A percentile compares a stretch with the other conserved stretches of the same genome.
phyloP scores from a whole-genome alignment of 2,888 invertebrate genomes.

The Horisme vitalbata region DNA sequence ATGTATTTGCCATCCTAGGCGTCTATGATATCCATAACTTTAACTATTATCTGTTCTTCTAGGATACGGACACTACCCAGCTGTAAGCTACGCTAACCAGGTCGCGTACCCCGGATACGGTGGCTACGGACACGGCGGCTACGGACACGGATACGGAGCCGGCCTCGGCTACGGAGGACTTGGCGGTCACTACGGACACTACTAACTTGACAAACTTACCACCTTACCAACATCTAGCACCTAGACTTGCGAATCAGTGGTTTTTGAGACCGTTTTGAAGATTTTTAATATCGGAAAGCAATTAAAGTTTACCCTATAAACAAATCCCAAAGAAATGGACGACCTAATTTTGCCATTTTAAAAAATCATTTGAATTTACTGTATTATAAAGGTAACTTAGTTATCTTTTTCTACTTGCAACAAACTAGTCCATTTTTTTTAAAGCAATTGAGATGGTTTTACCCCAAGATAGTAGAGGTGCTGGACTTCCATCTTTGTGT shows the following conservation, averaged over 20 bases:
- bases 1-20: too few species aligned
- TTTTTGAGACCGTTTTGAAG: too few species aligned
- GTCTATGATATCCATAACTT: too few species aligned
- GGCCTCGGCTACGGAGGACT: conserved; percentile 22
- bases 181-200: conserved; percentile 46
- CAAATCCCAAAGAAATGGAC: too few species aligned
- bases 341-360: too few species aligned
- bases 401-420: not conserved
- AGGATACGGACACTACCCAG: conserved; percentile 50
- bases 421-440: not conserved
- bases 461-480: not conserved
- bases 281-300: too few species aligned
- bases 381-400: not conserved
- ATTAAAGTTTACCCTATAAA: too few species aligned
- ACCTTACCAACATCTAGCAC: not conserved
- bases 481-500: conserved; percentile 6
- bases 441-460: not conserved
- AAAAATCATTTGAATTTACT: too few species aligned
- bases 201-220: conserved; percentile 40
- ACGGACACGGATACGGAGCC: conserved; percentile 42
- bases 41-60: conserved; percentile 24
- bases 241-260: too few species aligned
- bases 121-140: conserved; percentile 39
- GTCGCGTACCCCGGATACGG: conserved; percentile 45
- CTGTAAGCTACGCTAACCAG: conserved; percentile 46